A percentile compares a stretch with the other conserved stretches of the same genome.
Conservation (phyloP, 2,888 invertebrate genomes). For the Xestia rhomboidea region DNA sequence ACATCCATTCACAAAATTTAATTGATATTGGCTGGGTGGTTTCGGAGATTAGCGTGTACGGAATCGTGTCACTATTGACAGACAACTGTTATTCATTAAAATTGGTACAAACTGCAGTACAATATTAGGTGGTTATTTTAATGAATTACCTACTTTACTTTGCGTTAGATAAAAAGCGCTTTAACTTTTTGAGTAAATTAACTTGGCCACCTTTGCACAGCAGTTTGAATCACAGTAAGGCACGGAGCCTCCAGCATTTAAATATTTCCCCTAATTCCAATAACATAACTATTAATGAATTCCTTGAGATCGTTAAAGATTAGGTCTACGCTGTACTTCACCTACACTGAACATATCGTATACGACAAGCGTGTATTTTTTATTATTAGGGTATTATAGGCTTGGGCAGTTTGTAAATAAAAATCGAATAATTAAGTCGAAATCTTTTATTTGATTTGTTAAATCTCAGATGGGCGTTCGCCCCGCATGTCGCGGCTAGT, state of each 20-base stretch:
- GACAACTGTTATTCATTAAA: too few species aligned
- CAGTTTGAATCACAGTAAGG: background rate
- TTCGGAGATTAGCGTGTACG: too few species aligned
- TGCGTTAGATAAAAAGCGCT: background rate
- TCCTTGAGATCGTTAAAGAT: background rate
- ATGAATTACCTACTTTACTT: background rate
- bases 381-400: background rate
- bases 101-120: too few species aligned
- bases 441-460: constrained; percentile 82
- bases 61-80: too few species aligned
- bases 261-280: background rate
- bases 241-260: background rate
- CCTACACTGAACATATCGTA: background rate
- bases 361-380: background rate
- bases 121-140: too few species aligned
- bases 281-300: background rate
- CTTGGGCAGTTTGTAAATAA: constrained; percentile 50
- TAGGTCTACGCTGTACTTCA: background rate
- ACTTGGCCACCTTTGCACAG: background rate
- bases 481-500: constrained; percentile 54
- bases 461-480: constrained; percentile 69
- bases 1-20: too few species aligned
- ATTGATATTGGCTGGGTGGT: too few species aligned
- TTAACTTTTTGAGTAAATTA: too few species aligned
- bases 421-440: constrained; percentile 64